Evolutionary conservation across 2,888 invertebrate genomes (phyloP), one percentile per base, ranked within the genome.

Genomic region (Acleris literana): DNA sequence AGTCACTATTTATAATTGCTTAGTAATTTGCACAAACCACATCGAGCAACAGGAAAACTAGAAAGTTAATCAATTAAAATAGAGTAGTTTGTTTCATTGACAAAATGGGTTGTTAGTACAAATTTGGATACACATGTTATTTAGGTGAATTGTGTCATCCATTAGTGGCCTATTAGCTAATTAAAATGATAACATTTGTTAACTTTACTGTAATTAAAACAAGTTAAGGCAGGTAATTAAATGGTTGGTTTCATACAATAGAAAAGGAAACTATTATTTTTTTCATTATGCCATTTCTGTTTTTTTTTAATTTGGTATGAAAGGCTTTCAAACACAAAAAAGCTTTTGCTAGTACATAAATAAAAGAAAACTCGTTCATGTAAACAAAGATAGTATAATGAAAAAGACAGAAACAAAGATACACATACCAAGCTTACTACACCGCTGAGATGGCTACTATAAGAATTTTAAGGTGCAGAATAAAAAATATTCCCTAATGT

Each of bases 131-230:
- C 46, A 46, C 46, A 16, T 46, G 56, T 49, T 61, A 66, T 53
- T 62, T 46, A 48, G 62, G 57, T 25, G 46, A 44, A 44, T 17
- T 53, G 51, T 46, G 46, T 29, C 54, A 60, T 52, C 57, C 56
- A 66, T 66, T 66, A 66, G 52, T 33, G 57, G 57, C 52, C 46
- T 68, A 68, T 69, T 55, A 33, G 66, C 58, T 66, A 68, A 71
- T 71, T 71, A 70, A 68, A 67, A 70, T 68, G 63, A 65, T 68
- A 63, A 60, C 64, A 59, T 49, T 59, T 66, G 61, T 59, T 56
- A 66, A 66, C 52, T 62, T 46, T 46, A 48, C 22, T 61, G 46
- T 62, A 57, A 61, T 56, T 62, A 39, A 60, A 60, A 65, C 51
- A 61, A 65, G 55, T 60, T 51, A 49, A 61, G 25, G 18, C n/a